These are phyloP conservation scores for Trichopria drosophilae DNA, from an alignment of 2,888 invertebrate species.

Conservation along the genomic window DNA sequence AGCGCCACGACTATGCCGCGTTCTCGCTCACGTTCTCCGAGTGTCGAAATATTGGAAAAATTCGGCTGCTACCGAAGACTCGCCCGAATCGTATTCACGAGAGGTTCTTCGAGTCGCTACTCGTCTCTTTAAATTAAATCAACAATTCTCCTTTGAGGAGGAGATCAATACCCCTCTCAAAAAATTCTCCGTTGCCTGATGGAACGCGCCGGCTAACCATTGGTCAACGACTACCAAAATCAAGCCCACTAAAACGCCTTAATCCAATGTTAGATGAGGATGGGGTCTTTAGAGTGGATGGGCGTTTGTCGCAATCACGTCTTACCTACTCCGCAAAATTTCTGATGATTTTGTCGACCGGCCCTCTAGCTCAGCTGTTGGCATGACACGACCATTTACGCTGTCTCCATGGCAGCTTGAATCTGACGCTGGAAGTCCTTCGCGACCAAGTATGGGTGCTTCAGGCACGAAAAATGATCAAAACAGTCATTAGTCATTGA, in stretches of 20 bases:
- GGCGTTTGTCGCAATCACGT: neutral
- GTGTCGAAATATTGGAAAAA: too few species aligned
- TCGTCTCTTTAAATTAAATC: too few species aligned
- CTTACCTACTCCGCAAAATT: neutral
- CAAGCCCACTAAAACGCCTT: neutral
- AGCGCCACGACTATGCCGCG: too few species aligned
- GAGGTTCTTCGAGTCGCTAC: too few species aligned
- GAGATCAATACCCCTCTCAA: too few species aligned
- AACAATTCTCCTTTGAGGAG: too few species aligned
- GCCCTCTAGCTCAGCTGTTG: neutral
- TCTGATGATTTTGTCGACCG: neutral
- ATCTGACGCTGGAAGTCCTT: neutral
- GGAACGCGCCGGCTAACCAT: too few species aligned
- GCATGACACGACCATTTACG: neutral
- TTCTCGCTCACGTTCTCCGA: too few species aligned
- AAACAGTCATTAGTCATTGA: too few species aligned
- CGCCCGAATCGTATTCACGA: too few species aligned
- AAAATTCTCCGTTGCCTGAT: too few species aligned
- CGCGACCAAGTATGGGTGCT: neutral
- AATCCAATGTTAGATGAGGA: neutral
- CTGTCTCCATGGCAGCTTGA: neutral
- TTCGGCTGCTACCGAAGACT: too few species aligned
- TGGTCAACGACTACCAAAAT: neutral
- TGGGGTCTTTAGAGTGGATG: neutral
- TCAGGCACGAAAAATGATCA: slow-evolving; percentile 1